Conservation (phyloP, 1,140 invertebrate species). For the Halictus rubicundus region DNA sequence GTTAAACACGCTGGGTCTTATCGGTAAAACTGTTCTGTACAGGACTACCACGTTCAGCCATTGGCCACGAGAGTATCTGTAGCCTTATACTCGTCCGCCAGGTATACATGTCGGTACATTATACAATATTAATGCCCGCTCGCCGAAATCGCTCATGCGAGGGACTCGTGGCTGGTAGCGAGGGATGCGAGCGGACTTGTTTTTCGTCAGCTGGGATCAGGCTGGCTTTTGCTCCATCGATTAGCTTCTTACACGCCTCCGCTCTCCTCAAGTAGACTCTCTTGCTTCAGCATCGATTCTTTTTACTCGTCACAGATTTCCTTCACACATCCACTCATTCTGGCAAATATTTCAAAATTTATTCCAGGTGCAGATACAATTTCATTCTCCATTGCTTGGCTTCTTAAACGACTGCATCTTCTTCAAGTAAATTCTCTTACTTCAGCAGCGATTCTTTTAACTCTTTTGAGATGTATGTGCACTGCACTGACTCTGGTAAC, state of each 20-base stretch:
- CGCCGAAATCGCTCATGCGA: slow-evolving; percentile 59
- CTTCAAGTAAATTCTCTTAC: no score
- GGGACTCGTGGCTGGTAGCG: neutral
- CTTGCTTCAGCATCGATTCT: no score
- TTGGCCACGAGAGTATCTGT: slow-evolving; percentile 67
- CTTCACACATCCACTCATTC: no score
- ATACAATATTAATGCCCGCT: slow-evolving; percentile 58
- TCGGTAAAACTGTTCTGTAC: slow-evolving; percentile 77
- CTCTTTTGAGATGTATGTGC: no score
- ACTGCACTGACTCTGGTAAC: no score
- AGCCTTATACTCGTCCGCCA: slow-evolving; percentile 65
- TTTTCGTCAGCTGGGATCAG: neutral
- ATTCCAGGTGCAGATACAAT: no score
- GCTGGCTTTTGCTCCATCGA: neutral
- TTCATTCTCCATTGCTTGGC: no score
- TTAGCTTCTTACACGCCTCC: no score
- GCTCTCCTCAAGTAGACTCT: neutral
- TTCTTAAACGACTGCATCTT: no score
- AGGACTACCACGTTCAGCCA: slow-evolving; percentile 70
- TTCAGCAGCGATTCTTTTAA: no score
- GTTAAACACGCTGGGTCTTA: slow-evolving; percentile 76
- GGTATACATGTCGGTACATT: slow-evolving; percentile 65
- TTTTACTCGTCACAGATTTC: no score
- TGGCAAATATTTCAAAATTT: no score
- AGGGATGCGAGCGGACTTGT: neutral